Evolutionary conservation across 2,888 invertebrate species (phyloP).

Genomic region (Vandiemenella viatica): DNA sequence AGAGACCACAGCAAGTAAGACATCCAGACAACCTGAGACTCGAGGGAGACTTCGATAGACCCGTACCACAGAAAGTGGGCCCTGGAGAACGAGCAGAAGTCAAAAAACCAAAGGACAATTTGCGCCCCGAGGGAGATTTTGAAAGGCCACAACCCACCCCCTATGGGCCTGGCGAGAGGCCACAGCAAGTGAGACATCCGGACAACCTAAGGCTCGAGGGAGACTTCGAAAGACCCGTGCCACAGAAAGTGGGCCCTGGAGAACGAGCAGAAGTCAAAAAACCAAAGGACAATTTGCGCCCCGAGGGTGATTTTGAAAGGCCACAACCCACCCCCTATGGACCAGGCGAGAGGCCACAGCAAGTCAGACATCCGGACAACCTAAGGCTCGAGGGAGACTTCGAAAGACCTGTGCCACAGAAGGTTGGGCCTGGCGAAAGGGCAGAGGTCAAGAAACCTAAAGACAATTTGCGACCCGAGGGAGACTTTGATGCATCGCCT

Average conservation of each 20-base stretch:
- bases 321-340: slow-evolving; percentile 15
- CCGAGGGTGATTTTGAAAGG: slow-evolving; percentile 24
- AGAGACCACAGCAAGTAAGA: too few relatives aligned
- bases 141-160: slow-evolving; percentile 20
- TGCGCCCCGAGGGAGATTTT: slow-evolving; percentile 19
- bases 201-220: slow-evolving; percentile 41
- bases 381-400: slow-evolving; percentile 27
- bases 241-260: slow-evolving; percentile 33
- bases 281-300: slow-evolving; percentile 30
- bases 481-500: slow-evolving; percentile 35
- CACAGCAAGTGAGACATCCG: slow-evolving; percentile 24
- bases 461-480: slow-evolving; percentile 37
- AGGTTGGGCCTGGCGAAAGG: slow-evolving; percentile 25
- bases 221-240: slow-evolving; percentile 35
- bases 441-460: slow-evolving; percentile 29
- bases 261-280: slow-evolving; percentile 44
- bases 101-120: slow-evolving; percentile 21
- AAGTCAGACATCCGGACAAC: slow-evolving; percentile 19
- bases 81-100: slow-evolving; percentile 26
- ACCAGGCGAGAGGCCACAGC: slow-evolving; percentile 1
- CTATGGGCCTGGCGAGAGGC: slow-evolving; percentile 24
- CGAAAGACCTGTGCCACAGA: slow-evolving; percentile 19
- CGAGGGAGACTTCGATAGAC: slow-evolving; percentile 32
- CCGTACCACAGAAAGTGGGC: slow-evolving; percentile 21
- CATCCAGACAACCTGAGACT: too few relatives aligned